Conservation (phyloP, 2,113 vertebrate species). For the Siniperca knerii region DNA sequence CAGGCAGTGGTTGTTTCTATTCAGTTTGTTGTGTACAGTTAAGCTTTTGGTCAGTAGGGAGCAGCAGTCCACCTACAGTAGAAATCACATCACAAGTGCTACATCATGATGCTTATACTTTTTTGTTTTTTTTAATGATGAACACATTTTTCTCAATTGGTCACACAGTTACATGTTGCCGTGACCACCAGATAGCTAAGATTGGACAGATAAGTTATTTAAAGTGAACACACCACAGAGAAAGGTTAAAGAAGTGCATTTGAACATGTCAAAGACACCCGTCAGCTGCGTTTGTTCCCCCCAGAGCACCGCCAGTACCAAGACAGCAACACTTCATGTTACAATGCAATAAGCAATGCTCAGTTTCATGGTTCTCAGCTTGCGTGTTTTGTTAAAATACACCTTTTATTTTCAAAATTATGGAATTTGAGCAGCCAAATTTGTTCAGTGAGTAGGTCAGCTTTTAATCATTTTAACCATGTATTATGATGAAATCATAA, state of each 20-base stretch:
- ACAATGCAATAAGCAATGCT: not conserved
- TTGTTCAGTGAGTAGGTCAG: not conserved
- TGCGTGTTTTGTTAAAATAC: not conserved
- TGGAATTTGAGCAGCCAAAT: not conserved
- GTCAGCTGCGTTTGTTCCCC: not conserved
- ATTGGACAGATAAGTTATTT: not conserved
- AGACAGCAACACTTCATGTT: not conserved
- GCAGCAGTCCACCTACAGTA: conserved; percentile 12
- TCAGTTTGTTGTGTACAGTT: conserved; percentile 7
- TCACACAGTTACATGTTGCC: not conserved
- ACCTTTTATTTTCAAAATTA: not conserved
- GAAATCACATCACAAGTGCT: too few relatives aligned
- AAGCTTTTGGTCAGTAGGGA: not conserved
- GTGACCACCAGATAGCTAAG: not conserved
- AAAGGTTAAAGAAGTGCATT: not conserved
- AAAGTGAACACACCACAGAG: not conserved
- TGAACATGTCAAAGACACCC: conserved; percentile 4
- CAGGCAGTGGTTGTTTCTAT: not conserved
- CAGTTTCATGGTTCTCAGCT: not conserved
- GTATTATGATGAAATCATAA: not conserved
- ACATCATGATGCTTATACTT: not conserved
- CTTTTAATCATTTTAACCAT: not conserved
- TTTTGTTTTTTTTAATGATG: not conserved
- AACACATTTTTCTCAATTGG: not conserved
- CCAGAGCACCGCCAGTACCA: not conserved